Evolutionary conservation across 23 tunicate genomes (phyloP), one percentile per base, ranked within the genome.

Genomic region (Styela clava): DNA sequence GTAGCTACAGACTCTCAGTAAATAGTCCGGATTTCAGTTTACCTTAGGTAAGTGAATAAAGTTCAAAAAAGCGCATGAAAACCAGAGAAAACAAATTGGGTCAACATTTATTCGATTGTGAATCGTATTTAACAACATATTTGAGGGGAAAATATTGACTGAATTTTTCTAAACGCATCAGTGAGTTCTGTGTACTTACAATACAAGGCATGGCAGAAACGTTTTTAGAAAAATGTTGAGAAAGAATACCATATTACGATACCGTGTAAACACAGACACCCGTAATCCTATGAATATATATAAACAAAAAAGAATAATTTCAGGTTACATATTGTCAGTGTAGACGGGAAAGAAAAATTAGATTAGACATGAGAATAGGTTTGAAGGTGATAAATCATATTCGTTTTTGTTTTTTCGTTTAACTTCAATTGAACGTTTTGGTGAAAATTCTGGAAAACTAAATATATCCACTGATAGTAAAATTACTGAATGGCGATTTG

Each of bases 141-240:
- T 85, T 85, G 84, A 65, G 79, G 65, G n/a, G 67, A 81, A 85
- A 81, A 89, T 89, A 81, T 85, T 89, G 95, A 89, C 95, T 74
- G 69, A 64, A 64, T 25, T 26, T 69, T 34, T 70, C 52, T 31
- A 34, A 61, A 76, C 37, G 44, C 44, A 76, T 76, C 67, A 76
- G 44, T 76, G 65, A 28, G 21, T 27, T 28, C 68, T 76, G 77
- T 71, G 27, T 71, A 71, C 77, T 71, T 35, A 35, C 34, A 71
- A 71, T 29, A 71, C 77, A 71, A 71, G 77, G 16, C n/a, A n/a
- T n/a, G n/a, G n/a, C n/a, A n/a, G n/a, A n/a, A n/a, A n/a, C n/a
- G n/a, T n/a, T n/a, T n/a, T n/a, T n/a, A n/a, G n/a, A n/a, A n/a
- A n/a, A n/a, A n/a, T n/a, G n/a, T n/a, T n/a, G n/a, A n/a, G n/a